phyloP scores from a whole-genome alignment of 1,140 invertebrate species.

The Hypothenemus hampei region DNA sequence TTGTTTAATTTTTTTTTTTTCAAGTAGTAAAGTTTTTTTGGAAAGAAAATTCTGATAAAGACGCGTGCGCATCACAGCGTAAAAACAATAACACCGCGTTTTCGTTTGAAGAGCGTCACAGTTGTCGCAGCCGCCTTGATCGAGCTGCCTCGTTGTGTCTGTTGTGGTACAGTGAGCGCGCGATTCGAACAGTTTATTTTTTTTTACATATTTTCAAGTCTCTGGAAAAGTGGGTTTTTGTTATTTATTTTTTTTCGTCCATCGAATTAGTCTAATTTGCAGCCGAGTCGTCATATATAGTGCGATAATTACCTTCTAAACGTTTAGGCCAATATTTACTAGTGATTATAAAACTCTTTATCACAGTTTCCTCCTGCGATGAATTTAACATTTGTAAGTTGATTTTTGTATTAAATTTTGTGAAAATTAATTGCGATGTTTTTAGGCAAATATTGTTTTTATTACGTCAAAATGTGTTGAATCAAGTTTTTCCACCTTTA shows the following conservation, averaged over 20 bases:
- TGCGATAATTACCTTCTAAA: neutral
- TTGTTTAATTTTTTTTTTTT: neutral
- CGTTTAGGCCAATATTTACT: neutral
- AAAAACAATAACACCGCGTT: conserved; percentile 1
- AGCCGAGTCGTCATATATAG: neutral
- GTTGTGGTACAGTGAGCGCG: neutral
- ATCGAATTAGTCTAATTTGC: neutral
- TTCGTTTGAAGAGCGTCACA: conserved; percentile 1
- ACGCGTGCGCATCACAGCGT: conserved; percentile 10
- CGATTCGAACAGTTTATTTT: conserved; percentile 6
- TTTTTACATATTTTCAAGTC: neutral
- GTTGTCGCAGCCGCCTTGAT: neutral
- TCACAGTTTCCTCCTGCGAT: too few species aligned
- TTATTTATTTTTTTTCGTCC: neutral
- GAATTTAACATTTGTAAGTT: too few species aligned
- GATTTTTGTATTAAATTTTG: too few species aligned
- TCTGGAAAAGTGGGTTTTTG: neutral
- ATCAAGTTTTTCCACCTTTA: too few species aligned
- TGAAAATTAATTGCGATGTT: too few species aligned
- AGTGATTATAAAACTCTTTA: too few species aligned
- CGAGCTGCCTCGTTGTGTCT: neutral
- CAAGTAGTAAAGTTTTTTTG: neutral
- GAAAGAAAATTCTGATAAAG: conserved; percentile 2
- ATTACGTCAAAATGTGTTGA: too few species aligned
- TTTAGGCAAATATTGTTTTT: too few species aligned